These are phyloP conservation scores for Gymnarchus niloticus DNA, from an alignment of 2,113 vertebrate genomes.

Conservation along the genomic window DNA sequence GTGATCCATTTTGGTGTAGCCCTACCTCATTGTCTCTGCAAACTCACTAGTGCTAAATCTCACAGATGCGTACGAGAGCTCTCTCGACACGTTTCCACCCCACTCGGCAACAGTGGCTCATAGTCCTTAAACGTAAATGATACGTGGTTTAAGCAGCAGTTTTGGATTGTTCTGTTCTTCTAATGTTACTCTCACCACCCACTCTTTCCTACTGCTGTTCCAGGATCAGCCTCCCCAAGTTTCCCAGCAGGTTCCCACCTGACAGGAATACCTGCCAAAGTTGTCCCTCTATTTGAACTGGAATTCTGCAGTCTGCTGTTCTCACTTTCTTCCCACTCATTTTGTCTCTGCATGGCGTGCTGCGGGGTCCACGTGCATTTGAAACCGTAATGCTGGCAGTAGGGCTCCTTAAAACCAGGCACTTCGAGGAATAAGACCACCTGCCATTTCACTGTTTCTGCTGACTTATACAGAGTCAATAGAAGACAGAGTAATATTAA, in stretches of 20 bases:
- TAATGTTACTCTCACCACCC: conserved; percentile 17
- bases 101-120: background rate
- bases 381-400: background rate
- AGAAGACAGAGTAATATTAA: background rate
- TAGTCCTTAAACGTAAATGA: background rate
- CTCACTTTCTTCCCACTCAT: background rate
- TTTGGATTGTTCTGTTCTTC: background rate
- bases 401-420: background rate
- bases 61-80: background rate
- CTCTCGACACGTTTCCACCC: background rate
- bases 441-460: too few relatives aligned
- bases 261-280: conserved; percentile 1
- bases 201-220: conserved; percentile 17
- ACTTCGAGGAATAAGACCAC: background rate
- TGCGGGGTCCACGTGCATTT: background rate
- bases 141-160: background rate
- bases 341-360: background rate
- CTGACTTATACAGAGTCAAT: too few relatives aligned
- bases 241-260: background rate
- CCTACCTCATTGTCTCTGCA: background rate
- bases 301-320: background rate
- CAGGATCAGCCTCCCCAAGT: background rate
- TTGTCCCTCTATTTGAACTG: background rate
- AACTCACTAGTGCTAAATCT: background rate
- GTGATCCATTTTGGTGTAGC: background rate